A percentile compares a stretch with the other conserved stretches of the same genome.
Evolutionary conservation across 2,888 invertebrate genomes (phyloP).

Genomic region (Microctonus brassicae): DNA sequence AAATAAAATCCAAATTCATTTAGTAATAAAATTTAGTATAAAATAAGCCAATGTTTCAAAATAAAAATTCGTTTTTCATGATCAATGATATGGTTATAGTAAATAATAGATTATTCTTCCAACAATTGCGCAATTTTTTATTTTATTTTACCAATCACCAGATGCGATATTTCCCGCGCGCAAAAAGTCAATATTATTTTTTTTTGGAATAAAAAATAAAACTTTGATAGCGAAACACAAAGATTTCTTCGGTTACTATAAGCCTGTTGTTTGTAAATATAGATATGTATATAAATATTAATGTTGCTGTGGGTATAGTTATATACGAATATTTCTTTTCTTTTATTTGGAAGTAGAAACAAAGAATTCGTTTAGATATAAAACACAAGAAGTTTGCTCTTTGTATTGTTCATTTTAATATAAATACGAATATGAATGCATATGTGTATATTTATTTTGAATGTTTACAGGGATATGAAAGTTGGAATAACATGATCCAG

Average conservation of each 20-base stretch:
- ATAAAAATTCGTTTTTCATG: neutral
- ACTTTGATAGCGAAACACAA: neutral
- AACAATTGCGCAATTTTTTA: slow-evolving; percentile 4
- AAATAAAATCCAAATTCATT: neutral
- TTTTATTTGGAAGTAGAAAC: slow-evolving; percentile 14
- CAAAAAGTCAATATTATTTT: slow-evolving; percentile 12
- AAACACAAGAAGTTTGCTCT: slow-evolving; percentile 14
- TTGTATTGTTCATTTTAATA: slow-evolving; percentile 8
- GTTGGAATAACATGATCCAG: slow-evolving; percentile 32
- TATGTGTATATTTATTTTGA: neutral
- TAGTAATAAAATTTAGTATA: neutral
- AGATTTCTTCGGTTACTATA: neutral
- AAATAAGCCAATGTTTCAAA: neutral
- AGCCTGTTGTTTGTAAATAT: neutral
- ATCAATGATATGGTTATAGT: neutral
- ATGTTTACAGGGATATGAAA: slow-evolving; percentile 7
- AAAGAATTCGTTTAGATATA: slow-evolving; percentile 21
- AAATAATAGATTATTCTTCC: neutral
- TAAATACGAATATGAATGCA: neutral
- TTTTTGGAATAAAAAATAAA: neutral
- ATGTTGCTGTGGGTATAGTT: neutral
- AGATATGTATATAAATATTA: too few relatives aligned
- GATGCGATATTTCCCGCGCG: slow-evolving; percentile 8
- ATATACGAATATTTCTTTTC: slow-evolving; percentile 16
- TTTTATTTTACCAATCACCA: neutral